Evolutionary conservation across 2,113 vertebrate genomes (phyloP).

Genomic region (Poicephalus meyeri): DNA sequence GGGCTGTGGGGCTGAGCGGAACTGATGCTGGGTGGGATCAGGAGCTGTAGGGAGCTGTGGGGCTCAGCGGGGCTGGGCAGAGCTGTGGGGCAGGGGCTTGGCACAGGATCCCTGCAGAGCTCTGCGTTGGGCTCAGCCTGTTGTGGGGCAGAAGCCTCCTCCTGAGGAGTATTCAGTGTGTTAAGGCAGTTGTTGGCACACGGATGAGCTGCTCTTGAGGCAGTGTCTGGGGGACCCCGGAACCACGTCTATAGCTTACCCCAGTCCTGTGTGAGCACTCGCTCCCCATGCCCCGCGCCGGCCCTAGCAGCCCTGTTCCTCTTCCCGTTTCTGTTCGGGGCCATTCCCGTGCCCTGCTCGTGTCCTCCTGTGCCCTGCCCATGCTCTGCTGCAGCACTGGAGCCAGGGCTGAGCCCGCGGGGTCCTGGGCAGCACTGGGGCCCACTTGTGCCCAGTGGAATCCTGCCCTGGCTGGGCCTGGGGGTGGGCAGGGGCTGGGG

Average conservation of each 20-base stretch:
- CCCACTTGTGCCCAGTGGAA: rapidly evolving
- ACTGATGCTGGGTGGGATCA: background rate
- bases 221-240: background rate
- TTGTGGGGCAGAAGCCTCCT: background rate
- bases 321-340: background rate
- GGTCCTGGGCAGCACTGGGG: background rate
- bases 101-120: background rate
- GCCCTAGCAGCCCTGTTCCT: background rate
- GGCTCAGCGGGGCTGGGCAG: background rate
- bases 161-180: no score
- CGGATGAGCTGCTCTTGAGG: background rate
- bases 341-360: background rate
- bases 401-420: background rate
- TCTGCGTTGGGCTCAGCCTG: background rate
- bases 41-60: background rate
- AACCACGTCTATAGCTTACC: background rate
- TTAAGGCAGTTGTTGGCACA: no score
- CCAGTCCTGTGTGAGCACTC: background rate
- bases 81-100: background rate
- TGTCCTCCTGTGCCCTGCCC: background rate
- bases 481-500: background rate
- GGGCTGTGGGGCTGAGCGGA: background rate
- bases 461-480: background rate
- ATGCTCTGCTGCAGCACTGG: rapidly evolving
- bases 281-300: rapidly evolving